phyloP scores from a whole-genome alignment of 2,888 invertebrate genomes.

The Phaedon cochleariae region DNA sequence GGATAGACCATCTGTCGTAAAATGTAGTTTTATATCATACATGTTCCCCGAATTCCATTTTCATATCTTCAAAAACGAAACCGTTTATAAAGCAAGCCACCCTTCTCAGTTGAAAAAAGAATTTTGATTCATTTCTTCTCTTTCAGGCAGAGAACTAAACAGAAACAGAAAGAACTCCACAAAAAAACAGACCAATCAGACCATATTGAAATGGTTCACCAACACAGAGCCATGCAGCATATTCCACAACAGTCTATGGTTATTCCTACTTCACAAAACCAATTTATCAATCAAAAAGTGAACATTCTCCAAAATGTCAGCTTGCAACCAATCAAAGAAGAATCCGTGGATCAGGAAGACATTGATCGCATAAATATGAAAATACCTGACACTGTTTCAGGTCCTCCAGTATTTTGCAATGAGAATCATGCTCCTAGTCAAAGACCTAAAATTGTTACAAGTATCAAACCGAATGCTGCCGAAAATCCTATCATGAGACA shows the following conservation, averaged over 20 bases:
- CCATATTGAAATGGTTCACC: slow-evolving; percentile 32
- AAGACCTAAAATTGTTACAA: slow-evolving; percentile 46
- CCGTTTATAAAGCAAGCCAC: too few species aligned
- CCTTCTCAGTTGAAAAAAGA: too few species aligned
- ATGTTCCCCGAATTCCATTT: too few species aligned
- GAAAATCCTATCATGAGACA: slow-evolving; percentile 48
- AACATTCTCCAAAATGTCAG: slow-evolving; percentile 57
- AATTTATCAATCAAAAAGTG: slow-evolving; percentile 50
- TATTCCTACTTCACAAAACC: slow-evolving; percentile 25
- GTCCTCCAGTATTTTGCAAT: slow-evolving; percentile 44
- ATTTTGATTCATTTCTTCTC: too few species aligned
- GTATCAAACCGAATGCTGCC: slow-evolving; percentile 43
- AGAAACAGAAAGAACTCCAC: slow-evolving; percentile 41
- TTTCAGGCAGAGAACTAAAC: slow-evolving; percentile 45
- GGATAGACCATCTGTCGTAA: too few species aligned
- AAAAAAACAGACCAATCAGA: slow-evolving; percentile 49
- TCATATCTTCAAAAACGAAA: too few species aligned
- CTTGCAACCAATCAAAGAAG: slow-evolving; percentile 45
- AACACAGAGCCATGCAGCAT: slow-evolving; percentile 40
- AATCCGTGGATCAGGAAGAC: slow-evolving; percentile 21
- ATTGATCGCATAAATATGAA: slow-evolving; percentile 5
- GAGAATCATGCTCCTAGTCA: slow-evolving; percentile 53
- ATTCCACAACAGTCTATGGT: slow-evolving; percentile 28
- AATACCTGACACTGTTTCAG: slow-evolving; percentile 16
- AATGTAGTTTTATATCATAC: too few species aligned